Evolutionary conservation across 2,797 vertebrate species (phyloP).

Genomic region (Leptodactylus fallax): DNA sequence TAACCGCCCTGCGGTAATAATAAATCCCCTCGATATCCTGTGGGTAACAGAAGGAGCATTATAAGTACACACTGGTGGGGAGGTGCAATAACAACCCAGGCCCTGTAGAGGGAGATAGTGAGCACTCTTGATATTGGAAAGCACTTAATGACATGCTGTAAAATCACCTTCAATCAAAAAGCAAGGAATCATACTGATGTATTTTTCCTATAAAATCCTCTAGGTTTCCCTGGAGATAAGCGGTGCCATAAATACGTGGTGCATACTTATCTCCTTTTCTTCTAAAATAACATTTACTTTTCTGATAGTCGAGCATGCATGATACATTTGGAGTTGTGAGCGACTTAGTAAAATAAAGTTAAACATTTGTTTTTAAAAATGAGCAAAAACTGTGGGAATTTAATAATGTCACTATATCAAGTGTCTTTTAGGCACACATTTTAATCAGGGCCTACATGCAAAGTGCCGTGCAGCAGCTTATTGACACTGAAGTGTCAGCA

Average conservation of each 20-base stretch:
- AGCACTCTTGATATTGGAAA: neutral
- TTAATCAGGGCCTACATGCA: too few species aligned
- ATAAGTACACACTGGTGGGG: neutral
- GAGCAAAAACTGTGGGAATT: too few species aligned
- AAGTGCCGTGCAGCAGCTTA: too few species aligned
- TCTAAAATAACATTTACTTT: neutral
- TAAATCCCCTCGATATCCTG: neutral
- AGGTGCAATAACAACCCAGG: neutral
- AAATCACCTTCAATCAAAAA: neutral
- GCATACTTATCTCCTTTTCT: neutral
- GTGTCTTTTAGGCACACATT: too few species aligned
- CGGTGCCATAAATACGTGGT: neutral
- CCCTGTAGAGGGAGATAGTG: constrained; percentile 5
- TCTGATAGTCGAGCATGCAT: too few species aligned
- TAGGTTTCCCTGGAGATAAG: neutral
- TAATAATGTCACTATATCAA: too few species aligned
- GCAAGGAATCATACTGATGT: neutral
- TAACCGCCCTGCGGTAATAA: too few species aligned
- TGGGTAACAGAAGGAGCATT: neutral
- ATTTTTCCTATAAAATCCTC: too few species aligned
- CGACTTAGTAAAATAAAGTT: too few species aligned
- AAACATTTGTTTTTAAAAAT: too few species aligned
- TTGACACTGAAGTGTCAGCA: too few species aligned
- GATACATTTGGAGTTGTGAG: too few species aligned
- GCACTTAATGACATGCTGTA: neutral